phyloP scores from a whole-genome alignment of 2,113 vertebrate genomes.

The Smithornis capensis region DNA sequence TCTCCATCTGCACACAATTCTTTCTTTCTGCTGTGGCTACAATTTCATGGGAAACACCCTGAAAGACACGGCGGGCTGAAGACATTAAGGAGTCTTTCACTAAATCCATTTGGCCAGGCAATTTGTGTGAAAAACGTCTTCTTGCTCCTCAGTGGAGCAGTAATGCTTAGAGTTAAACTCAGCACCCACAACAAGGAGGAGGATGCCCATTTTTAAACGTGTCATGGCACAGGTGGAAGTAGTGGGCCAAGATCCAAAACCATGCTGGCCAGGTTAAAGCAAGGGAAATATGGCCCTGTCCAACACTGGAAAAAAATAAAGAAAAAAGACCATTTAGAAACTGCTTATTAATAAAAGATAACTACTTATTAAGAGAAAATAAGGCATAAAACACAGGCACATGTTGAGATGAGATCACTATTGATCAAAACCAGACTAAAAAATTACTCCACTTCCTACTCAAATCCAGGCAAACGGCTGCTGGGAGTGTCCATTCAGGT shows the following conservation, averaged over 20 bases:
- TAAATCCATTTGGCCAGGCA: neutral
- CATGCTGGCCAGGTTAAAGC: neutral
- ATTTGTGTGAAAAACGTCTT: neutral
- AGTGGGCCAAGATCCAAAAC: constrained; percentile 6
- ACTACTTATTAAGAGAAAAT: neutral
- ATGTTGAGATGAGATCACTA: neutral
- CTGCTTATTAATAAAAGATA: neutral
- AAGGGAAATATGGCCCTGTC: neutral
- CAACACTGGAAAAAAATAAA: neutral
- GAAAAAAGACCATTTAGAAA: neutral
- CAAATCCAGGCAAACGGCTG: neutral
- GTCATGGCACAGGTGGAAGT: neutral
- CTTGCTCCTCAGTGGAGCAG: neutral
- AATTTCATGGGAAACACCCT: neutral
- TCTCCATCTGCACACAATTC: neutral
- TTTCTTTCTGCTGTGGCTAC: neutral
- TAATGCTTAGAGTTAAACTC: neutral
- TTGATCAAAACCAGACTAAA: neutral
- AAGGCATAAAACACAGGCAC: neutral
- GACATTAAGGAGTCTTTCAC: neutral
- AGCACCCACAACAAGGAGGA: neutral
- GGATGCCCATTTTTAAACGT: neutral
- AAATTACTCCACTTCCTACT: neutral
- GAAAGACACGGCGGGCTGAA: neutral
- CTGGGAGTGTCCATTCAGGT: neutral